These are phyloP conservation scores for Troides oblongomaculatus DNA, from an alignment of 2,888 invertebrate genomes.

Conservation along the genomic window DNA sequence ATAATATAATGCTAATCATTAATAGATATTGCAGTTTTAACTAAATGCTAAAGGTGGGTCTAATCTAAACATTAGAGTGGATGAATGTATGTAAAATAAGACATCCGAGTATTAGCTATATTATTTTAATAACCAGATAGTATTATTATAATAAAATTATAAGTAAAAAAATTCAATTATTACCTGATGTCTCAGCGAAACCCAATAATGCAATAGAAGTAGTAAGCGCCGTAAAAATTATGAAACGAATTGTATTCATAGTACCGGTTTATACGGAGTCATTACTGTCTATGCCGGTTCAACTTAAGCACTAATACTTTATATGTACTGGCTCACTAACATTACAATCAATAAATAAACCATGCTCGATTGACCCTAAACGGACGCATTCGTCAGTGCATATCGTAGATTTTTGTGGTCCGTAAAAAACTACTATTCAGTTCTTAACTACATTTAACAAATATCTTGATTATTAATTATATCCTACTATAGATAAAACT, in stretches of 20 bases:
- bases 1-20: too few relatives aligned
- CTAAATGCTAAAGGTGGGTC: too few relatives aligned
- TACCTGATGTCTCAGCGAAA: conserved; percentile 28
- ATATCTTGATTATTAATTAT: too few relatives aligned
- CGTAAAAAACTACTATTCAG: conserved; percentile 2
- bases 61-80: too few relatives aligned
- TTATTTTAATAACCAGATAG: not conserved
- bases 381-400: conserved; percentile 42
- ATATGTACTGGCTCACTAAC: conserved; percentile 35
- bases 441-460: too few relatives aligned
- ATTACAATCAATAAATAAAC: conserved; percentile 38
- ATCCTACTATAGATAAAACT: too few relatives aligned
- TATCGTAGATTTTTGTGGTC: conserved; percentile 22
- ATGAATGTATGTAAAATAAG: not conserved
- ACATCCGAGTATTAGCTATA: not conserved
- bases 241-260: conserved; percentile 23
- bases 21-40: too few relatives aligned
- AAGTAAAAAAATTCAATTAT: not conserved
- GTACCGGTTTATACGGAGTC: conserved; percentile 26
- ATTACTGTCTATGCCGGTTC: conserved; percentile 27
- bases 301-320: conserved; percentile 32
- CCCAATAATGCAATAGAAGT: conserved; percentile 17
- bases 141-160: not conserved
- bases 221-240: conserved; percentile 24
- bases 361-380: conserved; percentile 46